A percentile compares a stretch with the other conserved stretches of the same genome.
Conservation (phyloP, 2,797 vertebrate genomes). For the Sphenodon punctatus region DNA sequence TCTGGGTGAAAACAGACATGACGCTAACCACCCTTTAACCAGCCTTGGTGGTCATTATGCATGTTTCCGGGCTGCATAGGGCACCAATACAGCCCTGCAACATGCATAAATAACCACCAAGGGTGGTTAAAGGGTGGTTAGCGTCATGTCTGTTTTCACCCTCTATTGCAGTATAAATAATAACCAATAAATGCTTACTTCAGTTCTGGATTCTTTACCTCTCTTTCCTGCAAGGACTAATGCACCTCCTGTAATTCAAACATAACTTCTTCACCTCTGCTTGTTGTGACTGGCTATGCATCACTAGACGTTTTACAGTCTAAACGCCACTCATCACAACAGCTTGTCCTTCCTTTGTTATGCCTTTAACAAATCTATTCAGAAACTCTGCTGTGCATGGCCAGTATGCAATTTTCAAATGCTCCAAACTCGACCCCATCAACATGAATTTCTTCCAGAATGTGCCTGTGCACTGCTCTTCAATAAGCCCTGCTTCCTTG, state of each 20-base stretch:
- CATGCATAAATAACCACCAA: too few relatives aligned
- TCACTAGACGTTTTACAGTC: not conserved
- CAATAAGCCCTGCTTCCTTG: fast-evolving
- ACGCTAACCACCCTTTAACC: too few relatives aligned
- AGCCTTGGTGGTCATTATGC: too few relatives aligned
- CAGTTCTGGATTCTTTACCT: not conserved
- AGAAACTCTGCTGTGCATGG: not conserved
- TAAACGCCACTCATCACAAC: not conserved
- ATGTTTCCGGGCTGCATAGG: too few relatives aligned
- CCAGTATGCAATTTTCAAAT: fast-evolving
- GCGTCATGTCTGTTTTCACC: too few relatives aligned
- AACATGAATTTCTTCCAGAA: not conserved
- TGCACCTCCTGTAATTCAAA: not conserved
- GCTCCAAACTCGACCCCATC: not conserved
- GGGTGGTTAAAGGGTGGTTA: too few relatives aligned
- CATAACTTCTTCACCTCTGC: not conserved
- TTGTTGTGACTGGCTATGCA: not conserved
- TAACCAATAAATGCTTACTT: not conserved
- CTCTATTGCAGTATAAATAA: too few relatives aligned
- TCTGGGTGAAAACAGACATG: too few relatives aligned
- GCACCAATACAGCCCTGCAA: too few relatives aligned
- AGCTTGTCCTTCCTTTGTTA: not conserved
- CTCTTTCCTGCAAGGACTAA: not conserved
- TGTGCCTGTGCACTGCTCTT: fast-evolving
- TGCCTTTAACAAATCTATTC: not conserved